Evolutionary conservation across 2,113 vertebrate species (phyloP), one percentile per base, ranked within the genome.

Genomic region (Dendrocopos noguchii): DNA sequence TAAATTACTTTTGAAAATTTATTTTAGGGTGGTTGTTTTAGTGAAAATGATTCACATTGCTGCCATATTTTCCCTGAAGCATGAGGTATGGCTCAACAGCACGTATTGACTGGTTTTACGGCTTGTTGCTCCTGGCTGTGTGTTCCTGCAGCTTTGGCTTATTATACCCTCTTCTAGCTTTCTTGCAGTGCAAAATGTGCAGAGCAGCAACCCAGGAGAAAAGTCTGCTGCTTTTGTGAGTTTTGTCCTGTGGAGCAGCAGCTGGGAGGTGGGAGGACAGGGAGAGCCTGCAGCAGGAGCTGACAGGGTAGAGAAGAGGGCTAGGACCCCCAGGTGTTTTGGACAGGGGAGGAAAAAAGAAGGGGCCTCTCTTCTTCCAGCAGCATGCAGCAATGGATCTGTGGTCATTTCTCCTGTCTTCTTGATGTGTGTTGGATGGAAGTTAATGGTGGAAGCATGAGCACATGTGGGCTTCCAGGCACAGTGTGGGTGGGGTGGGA

Each of bases 401-500:
- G 31, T 16, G 52, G 15, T 25, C n/a, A 59, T 12, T 13, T 22
- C 11, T 77, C 9, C 53, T 36, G 5, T 34, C 12, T 20, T 67
- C 46, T 71, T 0, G 1, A 20, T 28, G 21, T 16, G 9, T 12
- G 25, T 9, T 17, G 39, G 33, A 47, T 55, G 27, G 20, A 78
- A 60, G 20, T 22, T 55, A 34, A 20, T 72, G 53, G 31, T 20
- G 63, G 19, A 75, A 67, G 15, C 31, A 61, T 0, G 1, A 1
- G 0, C 15, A 22, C 5, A 53, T 4, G 3, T 25, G 61, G 56
- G 17, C 46, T 67, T 70, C 60, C 29, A 75, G 52, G 27, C 20
- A n/a, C 0, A 7, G 31, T 0, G 4, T 12, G 11, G 1, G 1
- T n/a, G 0, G 2, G 28, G 21, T 56, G 31, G 20, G 27, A 34